Base-by-base conservation (phyloP, 2,113 vertebrate species). In the Hippoglossus stenolepis region DNA sequence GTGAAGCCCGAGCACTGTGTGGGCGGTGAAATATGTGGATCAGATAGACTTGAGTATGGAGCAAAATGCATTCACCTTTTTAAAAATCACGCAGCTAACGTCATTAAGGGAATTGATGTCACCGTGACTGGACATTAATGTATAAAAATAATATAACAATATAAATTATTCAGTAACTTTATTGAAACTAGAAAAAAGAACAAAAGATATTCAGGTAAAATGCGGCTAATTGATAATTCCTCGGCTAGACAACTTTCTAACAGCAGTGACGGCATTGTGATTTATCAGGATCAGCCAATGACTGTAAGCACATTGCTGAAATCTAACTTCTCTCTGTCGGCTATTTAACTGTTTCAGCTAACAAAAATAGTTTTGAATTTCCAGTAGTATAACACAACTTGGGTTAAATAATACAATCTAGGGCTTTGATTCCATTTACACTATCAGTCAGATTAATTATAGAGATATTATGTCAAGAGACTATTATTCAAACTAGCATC, bases 1-100 rank as follows among this genome's bases (percentile, higher is more conserved):
- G 57, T 66, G 43, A 79, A 80, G 31, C 65, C 18, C 0, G 2
- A 70, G 66, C 54, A 24, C n/a, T 23, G 66, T 5, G 38, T 35
- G 59, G 77, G 70, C 68, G 63, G 70, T 74, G 70, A 83, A 79
- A 70, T 56, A 68, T 84, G 70, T 49, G 57, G 45, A 75, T 87
- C 73, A 75, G 73, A 82, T 15, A 26, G 38, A 67, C 49, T 60
- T 21, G 35, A 70, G 70, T 66, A 26, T 31, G 40, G 21, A 70
- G 60, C 8, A 13, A 65, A 68, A 70, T 61, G 23, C 23, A 45
- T 28, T 78, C 47, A 64, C 63, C 45, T 64, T 72, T 31, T 79
- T 4, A 35, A 26, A 26, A 75, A 69, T 78, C 9, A 21, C 11
- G 20, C 51, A 54, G 51, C 20, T n/a, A 10, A 40, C 23, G 54